These are phyloP conservation scores for Clarias platycephalus DNA, from an alignment of 2,797 vertebrate species.

Conservation along the genomic window DNA sequence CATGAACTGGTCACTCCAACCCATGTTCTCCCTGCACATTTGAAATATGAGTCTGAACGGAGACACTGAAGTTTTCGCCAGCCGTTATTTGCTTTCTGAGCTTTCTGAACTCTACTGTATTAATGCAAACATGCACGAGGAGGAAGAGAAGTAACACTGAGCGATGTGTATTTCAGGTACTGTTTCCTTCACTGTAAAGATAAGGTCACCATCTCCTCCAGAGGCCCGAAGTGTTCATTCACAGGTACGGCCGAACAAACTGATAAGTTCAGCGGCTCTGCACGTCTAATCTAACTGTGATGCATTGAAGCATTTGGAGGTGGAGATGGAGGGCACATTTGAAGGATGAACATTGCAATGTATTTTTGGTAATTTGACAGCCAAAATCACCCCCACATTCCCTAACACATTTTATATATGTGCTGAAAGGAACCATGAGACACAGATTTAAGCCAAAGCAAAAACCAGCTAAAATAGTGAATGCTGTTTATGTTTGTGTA, in stretches of 20 bases:
- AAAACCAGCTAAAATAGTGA: neutral
- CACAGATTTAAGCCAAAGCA: neutral
- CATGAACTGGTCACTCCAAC: neutral
- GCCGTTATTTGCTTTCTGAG: conserved; percentile 9
- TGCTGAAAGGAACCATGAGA: neutral
- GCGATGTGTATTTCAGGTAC: conserved; percentile 21
- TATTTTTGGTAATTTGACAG: neutral
- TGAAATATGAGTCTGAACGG: conserved; percentile 6
- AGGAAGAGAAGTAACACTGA: conserved; percentile 10
- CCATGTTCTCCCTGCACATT: neutral
- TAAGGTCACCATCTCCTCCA: conserved; percentile 33
- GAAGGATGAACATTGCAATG: conserved; percentile 1
- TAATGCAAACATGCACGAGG: conserved; percentile 3
- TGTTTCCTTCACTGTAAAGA: conserved; percentile 24
- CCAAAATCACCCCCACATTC: neutral
- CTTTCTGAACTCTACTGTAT: conserved; percentile 28
- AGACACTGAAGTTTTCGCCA: neutral
- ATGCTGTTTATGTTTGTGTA: neutral
- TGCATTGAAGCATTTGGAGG: conserved; percentile 12
- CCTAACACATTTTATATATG: neutral
- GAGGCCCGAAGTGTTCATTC: conserved; percentile 34
- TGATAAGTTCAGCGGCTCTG: conserved; percentile 27
- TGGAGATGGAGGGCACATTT: conserved; percentile 5
- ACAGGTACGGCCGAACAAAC: conserved; percentile 24
- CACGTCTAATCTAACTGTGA: conserved; percentile 22